A percentile compares a stretch with the other conserved stretches of the same genome.
phyloP scores from a whole-genome alignment of 2,113 vertebrate genomes.

The Xenopus borealis region DNA sequence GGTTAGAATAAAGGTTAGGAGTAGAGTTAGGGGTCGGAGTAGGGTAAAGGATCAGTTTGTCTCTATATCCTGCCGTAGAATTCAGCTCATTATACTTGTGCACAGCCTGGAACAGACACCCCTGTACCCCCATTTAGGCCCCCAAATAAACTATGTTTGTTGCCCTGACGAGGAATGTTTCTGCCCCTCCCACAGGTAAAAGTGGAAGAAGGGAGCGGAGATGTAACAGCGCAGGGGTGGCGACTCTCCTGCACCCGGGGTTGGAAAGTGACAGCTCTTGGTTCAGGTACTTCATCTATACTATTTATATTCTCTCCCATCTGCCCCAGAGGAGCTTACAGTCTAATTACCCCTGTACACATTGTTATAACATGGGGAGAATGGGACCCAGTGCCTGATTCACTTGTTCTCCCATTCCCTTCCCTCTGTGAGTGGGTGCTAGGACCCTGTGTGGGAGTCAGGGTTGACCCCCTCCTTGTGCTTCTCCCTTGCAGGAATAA shows the following conservation, averaged over 20 bases:
- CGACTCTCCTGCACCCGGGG: slow-evolving; percentile 2
- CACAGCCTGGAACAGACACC: no score
- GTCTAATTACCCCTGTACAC: no score
- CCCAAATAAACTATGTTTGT: no score
- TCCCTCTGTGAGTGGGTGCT: not conserved
- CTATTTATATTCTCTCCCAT: no score
- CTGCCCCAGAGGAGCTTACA: no score
- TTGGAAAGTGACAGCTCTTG: slow-evolving; percentile 17
- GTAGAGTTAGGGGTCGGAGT: no score
- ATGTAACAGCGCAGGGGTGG: slow-evolving; percentile 24
- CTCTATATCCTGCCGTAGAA: no score
- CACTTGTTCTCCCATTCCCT: slow-evolving; percentile 10
- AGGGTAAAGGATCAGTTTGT: no score
- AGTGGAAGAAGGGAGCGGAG: slow-evolving; percentile 35
- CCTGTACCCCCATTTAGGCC: no score
- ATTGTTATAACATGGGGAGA: not conserved
- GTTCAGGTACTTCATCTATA: slow-evolving; percentile 15
- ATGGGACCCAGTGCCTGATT: slow-evolving; percentile 15
- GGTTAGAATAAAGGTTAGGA: no score
- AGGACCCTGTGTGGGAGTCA: not conserved
- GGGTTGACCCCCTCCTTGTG: not conserved
- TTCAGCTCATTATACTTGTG: no score
- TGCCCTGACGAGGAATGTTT: no score
- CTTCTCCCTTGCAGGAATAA: slow-evolving; percentile 30
- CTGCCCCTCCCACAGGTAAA: slow-evolving; percentile 46